Percentiles rank a stretch among this genome's conserved stretches.
These are phyloP conservation scores for Diplosoma virens DNA, from an alignment of 23 tunicate species.

Conservation along the genomic window DNA sequence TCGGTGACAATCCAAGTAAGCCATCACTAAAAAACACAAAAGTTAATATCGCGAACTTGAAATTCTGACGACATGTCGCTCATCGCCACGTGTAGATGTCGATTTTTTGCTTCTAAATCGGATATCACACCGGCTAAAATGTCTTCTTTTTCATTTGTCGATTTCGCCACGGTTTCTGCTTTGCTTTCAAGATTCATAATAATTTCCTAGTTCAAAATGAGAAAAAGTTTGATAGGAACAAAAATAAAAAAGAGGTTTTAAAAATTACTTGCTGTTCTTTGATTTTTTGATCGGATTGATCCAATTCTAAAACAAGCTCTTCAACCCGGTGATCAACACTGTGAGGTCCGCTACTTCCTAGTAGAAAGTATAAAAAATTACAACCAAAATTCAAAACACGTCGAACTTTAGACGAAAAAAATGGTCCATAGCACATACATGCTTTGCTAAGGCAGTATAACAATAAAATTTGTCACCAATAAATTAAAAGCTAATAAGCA, in stretches of 20 bases:
- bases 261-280: slow-evolving; percentile 69
- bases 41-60: slow-evolving; percentile 52
- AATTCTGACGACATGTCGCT: slow-evolving; percentile 79
- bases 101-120: slow-evolving; percentile 81
- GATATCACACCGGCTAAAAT: slow-evolving; percentile 83
- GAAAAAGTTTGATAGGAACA: not conserved
- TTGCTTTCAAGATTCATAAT: slow-evolving; percentile 43
- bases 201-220: slow-evolving; percentile 17
- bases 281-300: slow-evolving; percentile 67
- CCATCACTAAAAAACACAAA: no score
- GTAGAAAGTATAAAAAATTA: not conserved
- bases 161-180: slow-evolving; percentile 41
- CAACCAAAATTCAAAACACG: no score
- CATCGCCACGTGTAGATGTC: slow-evolving; percentile 68
- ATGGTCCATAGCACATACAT: no score
- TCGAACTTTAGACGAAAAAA: no score
- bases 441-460: no score
- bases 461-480: no score
- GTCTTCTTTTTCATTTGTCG: slow-evolving; percentile 74
- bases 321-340: slow-evolving; percentile 81
- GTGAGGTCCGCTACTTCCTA: slow-evolving; percentile 75
- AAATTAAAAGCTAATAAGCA: no score
- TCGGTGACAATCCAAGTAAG: no score
- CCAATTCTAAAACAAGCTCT: slow-evolving; percentile 80
- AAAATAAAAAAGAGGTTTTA: not conserved